Base-by-base conservation (phyloP, 2,797 vertebrate species). In the Lithobates sylvaticus region DNA sequence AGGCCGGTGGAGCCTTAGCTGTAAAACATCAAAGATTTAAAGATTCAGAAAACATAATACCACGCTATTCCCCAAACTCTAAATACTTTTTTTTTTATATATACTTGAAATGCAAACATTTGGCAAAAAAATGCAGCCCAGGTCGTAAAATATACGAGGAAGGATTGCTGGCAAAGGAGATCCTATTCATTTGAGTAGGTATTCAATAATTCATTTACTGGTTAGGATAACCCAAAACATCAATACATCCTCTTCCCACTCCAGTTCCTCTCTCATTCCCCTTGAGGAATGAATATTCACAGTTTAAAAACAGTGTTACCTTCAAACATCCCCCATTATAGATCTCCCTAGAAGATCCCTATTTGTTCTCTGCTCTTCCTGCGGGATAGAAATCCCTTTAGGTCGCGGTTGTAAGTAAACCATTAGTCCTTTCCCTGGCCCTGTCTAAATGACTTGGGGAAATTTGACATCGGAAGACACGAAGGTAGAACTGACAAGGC, bases 161-260 rank as follows among this genome's bases (percentile, higher is more conserved):
- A 36, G 10, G 70, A 82, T 32, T 82, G 54, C 39, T 61, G 50
- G 79, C 68, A 81, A 69, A 74, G 50, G 27, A 73, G 80, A 42
- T 73, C 54, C 54, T 82, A 58, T 82, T 69, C 70, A 74, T 73
- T 68, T 75, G 61, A 80, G 61, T 80, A 61, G 76, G 69, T 84
- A 50, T 87, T 87, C 61, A 87, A 87, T 87, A 84, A 87, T 87
- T 87, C 86, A 87, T 87, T 84, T 87, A 80, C 86, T 80, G 81
- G 86, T 78, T 87, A 84, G 81, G 71, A 83, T 67, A 78, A 84
- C 86, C 86, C 76, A 75, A 78, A 84, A 75, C 86, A 84, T 87
- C 86, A 84, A 87, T 87, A 87, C 64, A 61, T 87, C 67, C 86
- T 78, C 83, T 79, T 3, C 36, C 81, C 81, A 76, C 72, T 75